These are phyloP conservation scores for Tachyglossus aculeatus DNA, from an alignment of 2,797 vertebrate genomes.

Conservation along the genomic window DNA sequence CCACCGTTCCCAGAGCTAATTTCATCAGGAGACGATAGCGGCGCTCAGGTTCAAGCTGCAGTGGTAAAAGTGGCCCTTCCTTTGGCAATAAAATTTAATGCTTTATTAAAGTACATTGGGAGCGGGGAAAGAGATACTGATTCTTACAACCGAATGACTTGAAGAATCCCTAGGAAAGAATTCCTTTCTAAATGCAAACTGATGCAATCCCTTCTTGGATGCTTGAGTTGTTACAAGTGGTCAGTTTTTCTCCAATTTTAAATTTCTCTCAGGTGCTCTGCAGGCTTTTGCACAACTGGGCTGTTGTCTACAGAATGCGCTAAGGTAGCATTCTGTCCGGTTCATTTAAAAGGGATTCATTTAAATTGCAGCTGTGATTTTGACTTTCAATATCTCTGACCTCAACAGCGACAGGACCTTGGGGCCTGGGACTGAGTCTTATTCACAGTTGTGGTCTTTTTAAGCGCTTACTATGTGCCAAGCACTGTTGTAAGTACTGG, in stretches of 20 bases:
- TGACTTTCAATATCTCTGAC: no score
- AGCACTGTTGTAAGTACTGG: no score
- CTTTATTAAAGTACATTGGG: slow-evolving; percentile 49
- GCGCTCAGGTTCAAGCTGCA: not conserved
- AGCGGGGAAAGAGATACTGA: slow-evolving; percentile 1
- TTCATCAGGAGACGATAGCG: not conserved
- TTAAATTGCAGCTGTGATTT: no score
- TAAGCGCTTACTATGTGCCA: no score
- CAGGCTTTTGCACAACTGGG: slow-evolving; percentile 16
- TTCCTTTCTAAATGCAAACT: slow-evolving; percentile 82
- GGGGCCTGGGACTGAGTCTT: no score
- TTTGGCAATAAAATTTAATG: slow-evolving; percentile 25
- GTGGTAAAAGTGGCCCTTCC: not conserved
- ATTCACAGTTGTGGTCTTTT: no score
- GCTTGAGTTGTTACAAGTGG: slow-evolving; percentile 48
- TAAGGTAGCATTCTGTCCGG: not conserved
- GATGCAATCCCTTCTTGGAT: slow-evolving; percentile 45
- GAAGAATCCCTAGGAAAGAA: slow-evolving; percentile 68
- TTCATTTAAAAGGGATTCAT: no score
- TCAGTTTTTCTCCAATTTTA: slow-evolving; percentile 65
- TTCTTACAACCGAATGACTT: slow-evolving; percentile 63
- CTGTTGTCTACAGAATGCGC: slow-evolving; percentile 30
- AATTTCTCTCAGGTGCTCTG: no score
- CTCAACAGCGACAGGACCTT: no score
- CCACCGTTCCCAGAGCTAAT: not conserved